A percentile compares a stretch with the other conserved stretches of the same genome.
phyloP scores from a whole-genome alignment of 2,113 vertebrate species.

The Pseudolaguvia tuberculata region DNA sequence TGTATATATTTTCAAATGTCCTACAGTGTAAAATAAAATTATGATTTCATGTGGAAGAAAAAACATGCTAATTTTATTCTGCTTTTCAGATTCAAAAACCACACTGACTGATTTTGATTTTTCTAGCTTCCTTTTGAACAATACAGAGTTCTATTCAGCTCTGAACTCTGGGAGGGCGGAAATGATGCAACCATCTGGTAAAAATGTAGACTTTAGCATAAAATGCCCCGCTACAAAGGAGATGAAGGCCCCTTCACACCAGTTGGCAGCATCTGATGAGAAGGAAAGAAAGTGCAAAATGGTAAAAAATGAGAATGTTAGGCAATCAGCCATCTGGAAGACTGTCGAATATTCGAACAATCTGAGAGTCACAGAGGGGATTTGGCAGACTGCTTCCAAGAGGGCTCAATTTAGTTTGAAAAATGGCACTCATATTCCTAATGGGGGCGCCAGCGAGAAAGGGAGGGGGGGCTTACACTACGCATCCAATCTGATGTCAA shows the following conservation, averaged over 20 bases:
- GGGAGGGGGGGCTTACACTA: neutral
- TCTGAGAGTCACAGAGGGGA: slow-evolving; percentile 49
- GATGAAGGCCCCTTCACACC: slow-evolving; percentile 45
- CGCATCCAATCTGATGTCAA: slow-evolving; percentile 44
- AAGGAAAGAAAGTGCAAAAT: slow-evolving; percentile 38
- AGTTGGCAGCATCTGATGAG: slow-evolving; percentile 50
- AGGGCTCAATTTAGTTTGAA: slow-evolving; percentile 57
- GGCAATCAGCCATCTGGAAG: slow-evolving; percentile 58
- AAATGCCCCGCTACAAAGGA: slow-evolving; percentile 44
- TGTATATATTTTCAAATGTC: too few relatives aligned
- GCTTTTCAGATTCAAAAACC: slow-evolving; percentile 7
- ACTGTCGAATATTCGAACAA: slow-evolving; percentile 52
- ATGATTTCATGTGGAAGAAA: neutral
- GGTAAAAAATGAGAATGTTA: slow-evolving; percentile 54
- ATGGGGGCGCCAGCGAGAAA: slow-evolving; percentile 30
- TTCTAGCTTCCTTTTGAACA: slow-evolving; percentile 1
- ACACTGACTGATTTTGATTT: slow-evolving; percentile 30
- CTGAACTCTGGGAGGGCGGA: slow-evolving; percentile 34
- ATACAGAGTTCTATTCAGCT: slow-evolving; percentile 44
- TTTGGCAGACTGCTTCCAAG: slow-evolving; percentile 50
- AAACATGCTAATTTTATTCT: neutral
- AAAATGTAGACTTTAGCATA: slow-evolving; percentile 44
- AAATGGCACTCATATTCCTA: slow-evolving; percentile 52
- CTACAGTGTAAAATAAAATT: too few relatives aligned
- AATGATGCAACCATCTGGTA: slow-evolving; percentile 53